Conservation (phyloP, 1,140 invertebrate genomes). For the Drosophila nigrodunni region DNA sequence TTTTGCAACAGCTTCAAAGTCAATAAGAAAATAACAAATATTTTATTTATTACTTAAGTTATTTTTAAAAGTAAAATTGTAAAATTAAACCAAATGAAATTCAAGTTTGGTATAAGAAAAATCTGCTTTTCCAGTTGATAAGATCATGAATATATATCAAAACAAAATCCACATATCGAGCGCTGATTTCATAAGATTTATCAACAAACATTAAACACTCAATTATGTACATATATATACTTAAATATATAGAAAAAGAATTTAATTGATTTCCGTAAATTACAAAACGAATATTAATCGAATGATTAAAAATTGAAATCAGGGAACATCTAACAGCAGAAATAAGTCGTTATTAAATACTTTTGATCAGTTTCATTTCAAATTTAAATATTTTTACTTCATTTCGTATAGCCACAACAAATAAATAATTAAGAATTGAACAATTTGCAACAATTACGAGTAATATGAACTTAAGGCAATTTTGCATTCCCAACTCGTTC, state of each 20-base stretch:
- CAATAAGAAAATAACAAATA: slow-evolving; percentile 2
- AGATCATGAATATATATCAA: slow-evolving; percentile 13
- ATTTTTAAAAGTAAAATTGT: neutral
- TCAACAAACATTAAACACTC: neutral
- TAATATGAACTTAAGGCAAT: slow-evolving; percentile 2
- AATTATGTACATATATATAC: slow-evolving; percentile 6
- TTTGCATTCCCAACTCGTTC: neutral
- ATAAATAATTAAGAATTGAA: neutral
- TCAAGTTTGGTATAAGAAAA: neutral
- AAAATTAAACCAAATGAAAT: neutral
- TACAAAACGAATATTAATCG: slow-evolving; percentile 1
- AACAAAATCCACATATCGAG: slow-evolving; percentile 5
- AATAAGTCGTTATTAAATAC: neutral
- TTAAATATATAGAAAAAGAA: neutral
- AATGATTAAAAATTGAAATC: slow-evolving; percentile 14
- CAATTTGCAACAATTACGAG: neutral
- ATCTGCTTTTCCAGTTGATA: slow-evolving; percentile 1
- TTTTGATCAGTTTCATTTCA: neutral
- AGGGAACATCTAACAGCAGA: slow-evolving; percentile 27
- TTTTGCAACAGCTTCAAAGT: neutral
- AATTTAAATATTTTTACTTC: neutral
- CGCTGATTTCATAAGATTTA: slow-evolving; percentile 3
- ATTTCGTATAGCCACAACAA: neutral
- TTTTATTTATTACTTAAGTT: neutral
- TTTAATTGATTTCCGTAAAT: neutral